These are phyloP conservation scores for Idaea biselata DNA, from an alignment of 2,888 invertebrate genomes.

Conservation along the genomic window DNA sequence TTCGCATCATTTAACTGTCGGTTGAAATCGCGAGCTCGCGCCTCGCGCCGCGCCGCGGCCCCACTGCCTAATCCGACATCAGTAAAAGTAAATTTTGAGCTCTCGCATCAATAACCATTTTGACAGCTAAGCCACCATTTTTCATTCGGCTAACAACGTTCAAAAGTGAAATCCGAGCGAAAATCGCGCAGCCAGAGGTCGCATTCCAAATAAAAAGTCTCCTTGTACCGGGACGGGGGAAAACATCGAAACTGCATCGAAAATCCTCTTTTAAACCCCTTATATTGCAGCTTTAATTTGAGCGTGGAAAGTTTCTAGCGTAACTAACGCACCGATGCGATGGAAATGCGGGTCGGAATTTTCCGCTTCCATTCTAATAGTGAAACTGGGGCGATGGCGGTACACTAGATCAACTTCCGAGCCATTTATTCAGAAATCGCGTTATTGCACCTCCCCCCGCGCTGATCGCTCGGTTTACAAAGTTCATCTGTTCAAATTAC, in stretches of 20 bases:
- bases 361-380: constrained; percentile 47
- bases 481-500: constrained; percentile 73
- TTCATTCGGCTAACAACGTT: constrained; percentile 61
- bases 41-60: constrained; percentile 23
- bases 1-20: constrained; percentile 21
- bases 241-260: constrained; percentile 55
- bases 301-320: constrained; percentile 44
- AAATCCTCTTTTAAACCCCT: constrained; percentile 51
- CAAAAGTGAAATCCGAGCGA: constrained; percentile 55
- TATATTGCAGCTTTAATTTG: constrained; percentile 64
- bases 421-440: constrained; percentile 77
- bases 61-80: constrained; percentile 56
- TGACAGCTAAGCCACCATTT: constrained; percentile 74
- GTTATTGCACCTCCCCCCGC: constrained; percentile 73
- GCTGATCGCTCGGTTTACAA: constrained; percentile 63
- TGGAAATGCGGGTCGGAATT: constrained; percentile 56
- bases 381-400: constrained; percentile 37
- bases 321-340: constrained; percentile 63
- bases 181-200: constrained; percentile 61
- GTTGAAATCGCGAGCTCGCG: constrained; percentile 15
- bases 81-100: constrained; percentile 65
- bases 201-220: constrained; percentile 60
- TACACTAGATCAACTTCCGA: constrained; percentile 73
- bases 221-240: constrained; percentile 45
- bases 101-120: constrained; percentile 72